phyloP scores from a whole-genome alignment of 64 coral and sea anemone genomes.

The Porites australiensis region DNA sequence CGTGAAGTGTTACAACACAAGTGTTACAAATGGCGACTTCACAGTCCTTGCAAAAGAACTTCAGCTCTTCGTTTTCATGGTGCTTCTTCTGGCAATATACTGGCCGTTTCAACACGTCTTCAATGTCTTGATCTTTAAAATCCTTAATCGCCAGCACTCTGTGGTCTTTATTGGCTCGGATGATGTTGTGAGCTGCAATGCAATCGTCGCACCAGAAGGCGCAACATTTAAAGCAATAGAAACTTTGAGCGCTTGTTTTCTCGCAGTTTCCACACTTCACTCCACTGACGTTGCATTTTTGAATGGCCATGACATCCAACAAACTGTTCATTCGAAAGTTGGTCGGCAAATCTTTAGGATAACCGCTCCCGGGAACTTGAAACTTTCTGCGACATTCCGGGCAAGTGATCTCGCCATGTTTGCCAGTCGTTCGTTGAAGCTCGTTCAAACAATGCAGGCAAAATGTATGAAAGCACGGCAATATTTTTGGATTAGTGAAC shows the following conservation, averaged over 20 bases:
- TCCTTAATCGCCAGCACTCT: background rate
- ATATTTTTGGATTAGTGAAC: background rate
- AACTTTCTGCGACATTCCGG: background rate
- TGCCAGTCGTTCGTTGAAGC: background rate
- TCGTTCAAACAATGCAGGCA: background rate
- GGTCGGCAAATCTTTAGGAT: too few relatives aligned
- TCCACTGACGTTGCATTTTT: background rate
- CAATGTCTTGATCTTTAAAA: constrained; percentile 8
- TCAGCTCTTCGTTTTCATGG: constrained; percentile 2
- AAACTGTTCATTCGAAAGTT: background rate
- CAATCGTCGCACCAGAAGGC: background rate
- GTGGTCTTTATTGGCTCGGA: background rate
- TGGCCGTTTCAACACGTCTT: constrained; percentile 1
- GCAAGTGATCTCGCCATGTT: background rate
- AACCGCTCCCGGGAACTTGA: background rate
- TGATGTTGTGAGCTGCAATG: too few relatives aligned
- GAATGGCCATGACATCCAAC: background rate
- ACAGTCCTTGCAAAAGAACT: background rate
- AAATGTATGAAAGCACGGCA: background rate
- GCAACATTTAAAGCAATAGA: background rate
- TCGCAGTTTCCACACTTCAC: constrained; percentile 7
- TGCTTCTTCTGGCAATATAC: background rate
- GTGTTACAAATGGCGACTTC: background rate
- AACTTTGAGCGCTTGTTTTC: background rate
- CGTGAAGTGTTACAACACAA: too few relatives aligned